Percentiles rank a stretch among this genome's conserved stretches.
These are phyloP conservation scores for Poecilus cupreus DNA, from an alignment of 2,888 invertebrate genomes.

Conservation along the genomic window DNA sequence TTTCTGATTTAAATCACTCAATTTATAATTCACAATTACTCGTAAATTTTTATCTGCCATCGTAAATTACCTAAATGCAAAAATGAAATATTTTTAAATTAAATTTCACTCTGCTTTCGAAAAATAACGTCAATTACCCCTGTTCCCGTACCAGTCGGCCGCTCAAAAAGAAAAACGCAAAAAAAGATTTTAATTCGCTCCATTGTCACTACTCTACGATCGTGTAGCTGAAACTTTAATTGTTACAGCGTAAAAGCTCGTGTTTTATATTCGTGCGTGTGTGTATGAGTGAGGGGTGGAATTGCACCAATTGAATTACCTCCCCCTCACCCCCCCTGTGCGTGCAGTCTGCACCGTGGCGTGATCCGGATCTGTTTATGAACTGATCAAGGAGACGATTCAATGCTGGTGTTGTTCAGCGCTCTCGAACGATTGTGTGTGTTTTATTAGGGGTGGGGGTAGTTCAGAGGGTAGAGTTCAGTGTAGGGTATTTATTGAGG, in stretches of 20 bases:
- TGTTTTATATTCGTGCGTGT: slow-evolving; percentile 12
- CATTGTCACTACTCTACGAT: background rate
- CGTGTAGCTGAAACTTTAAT: slow-evolving; percentile 50
- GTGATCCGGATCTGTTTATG: slow-evolving; percentile 18
- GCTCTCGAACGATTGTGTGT: too few relatives aligned
- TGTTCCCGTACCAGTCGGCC: slow-evolving; percentile 3
- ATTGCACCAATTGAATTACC: slow-evolving; percentile 53
- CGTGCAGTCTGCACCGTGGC: background rate
- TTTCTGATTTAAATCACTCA: slow-evolving; percentile 35
- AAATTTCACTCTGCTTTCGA: slow-evolving; percentile 27
- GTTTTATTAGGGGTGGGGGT: too few relatives aligned
- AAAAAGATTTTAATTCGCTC: slow-evolving; percentile 31
- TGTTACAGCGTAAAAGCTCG: slow-evolving; percentile 53
- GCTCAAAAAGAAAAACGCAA: slow-evolving; percentile 35
- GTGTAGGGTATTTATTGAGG: background rate
- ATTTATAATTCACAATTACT: slow-evolving; percentile 26
- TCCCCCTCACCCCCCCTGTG: background rate
- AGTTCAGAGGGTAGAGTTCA: too few relatives aligned
- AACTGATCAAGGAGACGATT: background rate
- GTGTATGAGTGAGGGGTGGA: slow-evolving; percentile 16
- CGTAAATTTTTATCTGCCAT: slow-evolving; percentile 14
- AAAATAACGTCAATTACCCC: slow-evolving; percentile 47
- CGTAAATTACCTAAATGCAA: slow-evolving; percentile 27
- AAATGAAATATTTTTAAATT: slow-evolving; percentile 48
- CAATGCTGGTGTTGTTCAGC: too few relatives aligned